A percentile compares a stretch with the other conserved stretches of the same genome.
phyloP scores from a whole-genome alignment of 2,888 invertebrate species.

The Lasioglossum calceatum region DNA sequence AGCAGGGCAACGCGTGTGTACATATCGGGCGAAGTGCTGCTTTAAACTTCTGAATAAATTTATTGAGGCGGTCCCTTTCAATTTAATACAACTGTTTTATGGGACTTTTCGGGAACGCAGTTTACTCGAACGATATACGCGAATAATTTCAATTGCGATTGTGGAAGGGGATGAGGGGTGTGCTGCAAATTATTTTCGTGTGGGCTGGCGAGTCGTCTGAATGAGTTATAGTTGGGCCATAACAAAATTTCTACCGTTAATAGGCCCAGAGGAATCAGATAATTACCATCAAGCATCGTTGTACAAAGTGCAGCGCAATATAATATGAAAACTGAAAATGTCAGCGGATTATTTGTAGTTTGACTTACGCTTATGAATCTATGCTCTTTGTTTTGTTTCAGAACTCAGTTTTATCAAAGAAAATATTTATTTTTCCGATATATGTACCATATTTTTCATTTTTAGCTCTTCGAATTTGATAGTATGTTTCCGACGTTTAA shows the following conservation, averaged over 20 bases:
- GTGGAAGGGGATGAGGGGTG: not conserved
- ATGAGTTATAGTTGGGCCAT: slow-evolving; percentile 24
- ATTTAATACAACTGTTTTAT: slow-evolving; percentile 62
- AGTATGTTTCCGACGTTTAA: not conserved
- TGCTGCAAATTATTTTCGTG: slow-evolving; percentile 56
- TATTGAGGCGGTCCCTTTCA: slow-evolving; percentile 38
- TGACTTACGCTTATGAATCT: not conserved
- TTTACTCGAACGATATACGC: slow-evolving; percentile 46
- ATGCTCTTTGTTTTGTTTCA: not conserved
- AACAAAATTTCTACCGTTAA: slow-evolving; percentile 46
- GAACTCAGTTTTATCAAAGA: not conserved
- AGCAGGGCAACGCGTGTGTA: not conserved
- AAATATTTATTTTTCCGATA: not conserved
- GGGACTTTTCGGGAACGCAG: slow-evolving; percentile 33
- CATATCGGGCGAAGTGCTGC: not conserved
- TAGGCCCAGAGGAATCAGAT: slow-evolving; percentile 23
- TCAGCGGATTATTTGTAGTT: not conserved
- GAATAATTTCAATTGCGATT: slow-evolving; percentile 59
- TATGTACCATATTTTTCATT: not conserved
- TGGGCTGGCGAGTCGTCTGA: slow-evolving; percentile 29
- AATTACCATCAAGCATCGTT: slow-evolving; percentile 47
- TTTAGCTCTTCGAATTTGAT: not conserved
- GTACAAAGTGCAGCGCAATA: not conserved
- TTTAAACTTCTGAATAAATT: slow-evolving; percentile 49
- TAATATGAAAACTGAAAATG: not conserved